Conservation (phyloP, 2,797 vertebrate genomes). For the Gorsachius magnificus region DNA sequence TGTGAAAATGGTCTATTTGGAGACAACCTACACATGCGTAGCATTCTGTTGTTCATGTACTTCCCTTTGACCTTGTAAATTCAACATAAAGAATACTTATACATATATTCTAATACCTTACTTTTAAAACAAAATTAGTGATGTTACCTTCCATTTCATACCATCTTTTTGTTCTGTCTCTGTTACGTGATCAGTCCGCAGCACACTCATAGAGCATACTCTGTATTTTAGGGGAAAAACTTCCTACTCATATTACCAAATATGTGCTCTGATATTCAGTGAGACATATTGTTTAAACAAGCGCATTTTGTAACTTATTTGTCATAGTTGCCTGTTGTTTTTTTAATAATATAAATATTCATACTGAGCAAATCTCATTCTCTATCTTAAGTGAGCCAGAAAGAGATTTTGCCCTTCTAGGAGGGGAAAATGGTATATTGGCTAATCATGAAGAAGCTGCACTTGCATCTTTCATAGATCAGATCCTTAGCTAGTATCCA, state of each 20-base stretch:
- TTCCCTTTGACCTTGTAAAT: background rate
- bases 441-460: background rate
- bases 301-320: slow-evolving; percentile 33
- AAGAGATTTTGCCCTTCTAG: background rate
- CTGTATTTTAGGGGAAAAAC: background rate
- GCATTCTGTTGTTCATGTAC: background rate
- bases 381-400: background rate
- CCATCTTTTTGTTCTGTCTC: background rate
- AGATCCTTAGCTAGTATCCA: background rate
- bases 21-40: background rate
- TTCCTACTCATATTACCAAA: slow-evolving; percentile 1
- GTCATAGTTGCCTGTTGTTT: slow-evolving; percentile 8
- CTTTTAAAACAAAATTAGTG: background rate
- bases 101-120: background rate
- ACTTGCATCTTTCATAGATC: background rate
- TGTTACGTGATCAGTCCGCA: background rate
- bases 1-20: background rate
- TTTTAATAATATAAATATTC: slow-evolving; percentile 17
- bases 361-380: slow-evolving; percentile 7
- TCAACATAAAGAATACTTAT: background rate
- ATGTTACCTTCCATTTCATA: background rate
- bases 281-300: slow-evolving; percentile 27
- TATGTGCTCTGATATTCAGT: background rate
- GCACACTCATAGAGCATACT: background rate
- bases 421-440: background rate